These are phyloP conservation scores for Amiota minor DNA, from an alignment of 2,888 invertebrate species.

Conservation along the genomic window DNA sequence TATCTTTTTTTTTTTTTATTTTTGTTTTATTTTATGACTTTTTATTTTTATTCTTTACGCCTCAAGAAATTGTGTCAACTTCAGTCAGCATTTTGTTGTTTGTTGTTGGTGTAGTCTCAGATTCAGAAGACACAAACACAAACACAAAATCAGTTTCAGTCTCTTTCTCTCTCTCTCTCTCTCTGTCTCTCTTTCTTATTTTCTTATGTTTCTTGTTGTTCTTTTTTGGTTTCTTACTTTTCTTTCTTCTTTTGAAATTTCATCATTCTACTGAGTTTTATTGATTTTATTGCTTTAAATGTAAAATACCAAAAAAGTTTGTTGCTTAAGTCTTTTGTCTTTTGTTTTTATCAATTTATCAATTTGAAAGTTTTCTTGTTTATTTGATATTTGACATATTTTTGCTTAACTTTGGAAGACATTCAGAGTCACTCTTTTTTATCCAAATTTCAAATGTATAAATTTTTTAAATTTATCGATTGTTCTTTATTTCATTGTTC, in stretches of 20 bases:
- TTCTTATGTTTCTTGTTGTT: conserved; percentile 19
- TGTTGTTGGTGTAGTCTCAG: conserved; percentile 29
- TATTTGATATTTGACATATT: no score
- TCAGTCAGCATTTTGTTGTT: conserved; percentile 32
- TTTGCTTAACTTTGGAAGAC: no score
- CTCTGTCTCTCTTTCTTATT: conserved; percentile 20
- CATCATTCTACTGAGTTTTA: background rate
- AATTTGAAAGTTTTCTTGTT: background rate
- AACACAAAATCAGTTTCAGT: no score
- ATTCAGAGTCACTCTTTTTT: no score
- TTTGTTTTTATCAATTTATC: background rate
- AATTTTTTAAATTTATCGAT: background rate
- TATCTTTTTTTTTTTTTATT: conserved; percentile 15
- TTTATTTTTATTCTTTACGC: conserved; percentile 58
- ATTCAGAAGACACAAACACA: no score
- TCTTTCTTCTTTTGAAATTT: background rate
- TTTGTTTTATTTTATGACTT: background rate
- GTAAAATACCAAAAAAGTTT: conserved; percentile 42
- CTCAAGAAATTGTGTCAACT: conserved; percentile 67
- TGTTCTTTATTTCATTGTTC: conserved; percentile 26
- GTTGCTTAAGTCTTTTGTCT: conserved; percentile 63
- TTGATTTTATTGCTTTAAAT: conserved; percentile 21
- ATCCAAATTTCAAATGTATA: conserved; percentile 25
- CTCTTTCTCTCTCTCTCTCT: no score
- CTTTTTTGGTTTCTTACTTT: background rate